These are phyloP conservation scores for Athalia circularis DNA, from an alignment of 2,888 invertebrate genomes.

Conservation along the genomic window DNA sequence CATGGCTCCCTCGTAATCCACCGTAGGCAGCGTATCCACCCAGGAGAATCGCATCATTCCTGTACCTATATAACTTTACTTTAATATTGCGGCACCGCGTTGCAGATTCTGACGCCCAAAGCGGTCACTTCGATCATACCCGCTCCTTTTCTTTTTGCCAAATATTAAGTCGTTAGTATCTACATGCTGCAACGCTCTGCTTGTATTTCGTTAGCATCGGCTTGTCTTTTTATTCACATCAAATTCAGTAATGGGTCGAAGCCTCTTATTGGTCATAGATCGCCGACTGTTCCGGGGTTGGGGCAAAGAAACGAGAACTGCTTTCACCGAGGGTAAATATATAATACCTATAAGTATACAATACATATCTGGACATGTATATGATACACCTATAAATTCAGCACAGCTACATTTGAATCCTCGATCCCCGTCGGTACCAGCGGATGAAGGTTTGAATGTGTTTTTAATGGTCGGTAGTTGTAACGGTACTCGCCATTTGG, in stretches of 20 bases:
- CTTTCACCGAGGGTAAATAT: slow-evolving; percentile 13
- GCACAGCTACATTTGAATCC: slow-evolving; percentile 9
- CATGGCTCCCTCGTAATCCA: slow-evolving; percentile 23
- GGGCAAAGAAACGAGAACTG: slow-evolving; percentile 12
- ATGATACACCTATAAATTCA: background rate
- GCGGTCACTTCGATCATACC: slow-evolving; percentile 35
- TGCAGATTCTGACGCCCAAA: slow-evolving; percentile 18
- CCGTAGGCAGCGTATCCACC: slow-evolving; percentile 28
- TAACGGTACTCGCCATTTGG: slow-evolving; percentile 42
- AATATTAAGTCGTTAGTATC: slow-evolving; percentile 43
- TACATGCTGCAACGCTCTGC: background rate
- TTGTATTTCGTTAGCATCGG: too few species aligned
- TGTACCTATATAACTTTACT: background rate
- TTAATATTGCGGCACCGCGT: slow-evolving; percentile 24
- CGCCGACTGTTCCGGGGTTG: slow-evolving; percentile 1
- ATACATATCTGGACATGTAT: background rate
- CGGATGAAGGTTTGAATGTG: slow-evolving; percentile 34
- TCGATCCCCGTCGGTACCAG: slow-evolving; percentile 15
- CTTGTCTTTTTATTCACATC: too few species aligned
- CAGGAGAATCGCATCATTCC: slow-evolving; percentile 17
- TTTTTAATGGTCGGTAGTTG: slow-evolving; percentile 36
- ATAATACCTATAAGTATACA: slow-evolving; percentile 17
- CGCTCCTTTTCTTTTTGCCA: slow-evolving; percentile 26
- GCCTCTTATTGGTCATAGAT: slow-evolving; percentile 19
- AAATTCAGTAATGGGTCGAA: too few species aligned